These are phyloP conservation scores for Chaetodon trifasciatus DNA, from an alignment of 2,797 vertebrate genomes.

Conservation along the genomic window DNA sequence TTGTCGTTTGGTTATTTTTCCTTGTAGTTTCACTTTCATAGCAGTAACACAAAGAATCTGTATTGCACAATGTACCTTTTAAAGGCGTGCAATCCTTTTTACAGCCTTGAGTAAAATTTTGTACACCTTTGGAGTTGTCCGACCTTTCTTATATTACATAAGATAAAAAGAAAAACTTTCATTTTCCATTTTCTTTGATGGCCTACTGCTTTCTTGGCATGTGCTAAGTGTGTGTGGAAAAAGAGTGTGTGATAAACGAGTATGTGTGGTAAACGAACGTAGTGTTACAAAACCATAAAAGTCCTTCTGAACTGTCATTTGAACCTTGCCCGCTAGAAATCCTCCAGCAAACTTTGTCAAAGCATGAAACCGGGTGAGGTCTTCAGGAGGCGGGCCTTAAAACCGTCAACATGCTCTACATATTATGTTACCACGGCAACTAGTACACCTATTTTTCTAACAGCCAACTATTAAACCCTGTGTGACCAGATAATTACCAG, in stretches of 20 bases:
- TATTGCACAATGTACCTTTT: neutral
- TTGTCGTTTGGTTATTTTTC: neutral
- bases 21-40: neutral
- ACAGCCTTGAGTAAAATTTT: neutral
- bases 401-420: slow-evolving; percentile 40
- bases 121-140: neutral
- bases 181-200: slow-evolving; percentile 24
- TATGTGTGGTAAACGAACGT: slow-evolving; percentile 19
- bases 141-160: slow-evolving; percentile 57
- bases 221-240: slow-evolving; percentile 2
- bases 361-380: slow-evolving; percentile 62
- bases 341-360: slow-evolving; percentile 42
- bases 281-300: slow-evolving; percentile 33
- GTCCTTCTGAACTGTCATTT: slow-evolving; percentile 49
- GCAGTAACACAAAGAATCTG: neutral
- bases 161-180: slow-evolving; percentile 8
- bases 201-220: slow-evolving; percentile 25
- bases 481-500: slow-evolving; percentile 66
- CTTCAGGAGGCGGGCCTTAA: slow-evolving; percentile 39
- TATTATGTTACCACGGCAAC: slow-evolving; percentile 76
- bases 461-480: slow-evolving; percentile 63
- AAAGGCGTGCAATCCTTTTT: neutral
- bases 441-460: slow-evolving; percentile 41
- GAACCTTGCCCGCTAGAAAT: slow-evolving; percentile 36
- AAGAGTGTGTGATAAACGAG: slow-evolving; percentile 19